Conservation (phyloP, 30 jellyfish, hydroid and myxozoan genomes). For the Cassiopea andromeda region DNA sequence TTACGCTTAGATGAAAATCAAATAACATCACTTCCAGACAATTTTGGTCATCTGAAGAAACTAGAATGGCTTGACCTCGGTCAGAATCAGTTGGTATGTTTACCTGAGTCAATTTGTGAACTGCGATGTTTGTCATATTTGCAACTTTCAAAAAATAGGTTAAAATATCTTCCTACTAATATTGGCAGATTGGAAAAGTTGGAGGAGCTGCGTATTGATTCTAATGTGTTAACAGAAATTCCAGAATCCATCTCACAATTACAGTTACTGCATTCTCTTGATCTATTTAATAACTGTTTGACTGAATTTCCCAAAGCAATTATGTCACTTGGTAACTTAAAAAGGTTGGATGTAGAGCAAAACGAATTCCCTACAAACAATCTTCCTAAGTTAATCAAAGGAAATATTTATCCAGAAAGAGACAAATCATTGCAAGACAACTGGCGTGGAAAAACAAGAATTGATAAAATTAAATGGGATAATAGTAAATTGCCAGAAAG, state of each 20-base stretch:
- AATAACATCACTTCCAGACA: constrained; percentile 60
- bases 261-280: constrained; percentile 71
- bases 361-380: constrained; percentile 58
- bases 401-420: constrained; percentile 82
- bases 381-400: constrained; percentile 80
- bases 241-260: constrained; percentile 74
- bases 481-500: constrained; percentile 44
- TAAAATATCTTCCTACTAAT: constrained; percentile 66
- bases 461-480: constrained; percentile 45
- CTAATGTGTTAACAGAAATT: constrained; percentile 44
- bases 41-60: constrained; percentile 65
- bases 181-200: constrained; percentile 73
- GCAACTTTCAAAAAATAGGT: constrained; percentile 86
- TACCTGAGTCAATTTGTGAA: constrained; percentile 85
- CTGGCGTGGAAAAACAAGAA: constrained; percentile 92
- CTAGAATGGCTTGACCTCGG: constrained; percentile 92
- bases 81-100: constrained; percentile 73
- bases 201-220: constrained; percentile 80
- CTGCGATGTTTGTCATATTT: constrained; percentile 58
- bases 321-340: constrained; percentile 45
- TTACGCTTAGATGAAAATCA: constrained; percentile 88
- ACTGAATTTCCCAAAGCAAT: constrained; percentile 71
- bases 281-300: constrained; percentile 79
- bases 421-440: constrained; percentile 71
- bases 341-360: constrained; percentile 81